These are phyloP conservation scores for Paratilapia polleni DNA, from an alignment of 2,113 vertebrate species.

Conservation along the genomic window DNA sequence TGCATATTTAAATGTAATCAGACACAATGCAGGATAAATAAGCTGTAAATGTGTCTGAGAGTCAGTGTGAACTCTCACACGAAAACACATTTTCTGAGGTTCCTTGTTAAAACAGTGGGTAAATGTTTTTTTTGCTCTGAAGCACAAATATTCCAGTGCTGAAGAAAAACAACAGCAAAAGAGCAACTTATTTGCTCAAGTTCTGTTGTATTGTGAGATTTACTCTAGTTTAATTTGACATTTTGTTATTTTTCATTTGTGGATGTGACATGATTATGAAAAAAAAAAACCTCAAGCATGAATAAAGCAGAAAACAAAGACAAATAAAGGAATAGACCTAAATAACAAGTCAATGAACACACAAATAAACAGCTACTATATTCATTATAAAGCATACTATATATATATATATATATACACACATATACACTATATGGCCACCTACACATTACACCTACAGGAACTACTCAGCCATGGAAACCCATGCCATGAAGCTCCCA, in stretches of 20 bases:
- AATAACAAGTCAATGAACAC: background rate
- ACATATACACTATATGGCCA: background rate
- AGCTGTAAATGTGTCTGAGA: slow-evolving; percentile 11
- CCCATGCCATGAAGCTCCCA: background rate
- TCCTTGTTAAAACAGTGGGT: slow-evolving; percentile 13
- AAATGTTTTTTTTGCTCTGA: background rate
- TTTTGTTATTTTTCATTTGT: background rate
- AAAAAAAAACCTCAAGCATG: background rate
- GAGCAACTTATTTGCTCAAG: background rate
- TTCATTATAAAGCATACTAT: too few relatives aligned
- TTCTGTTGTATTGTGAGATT: background rate
- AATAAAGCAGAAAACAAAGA: background rate
- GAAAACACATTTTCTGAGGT: background rate
- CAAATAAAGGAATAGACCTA: background rate
- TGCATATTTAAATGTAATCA: slow-evolving; percentile 59
- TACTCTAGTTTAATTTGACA: background rate
- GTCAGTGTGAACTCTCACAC: slow-evolving; percentile 43
- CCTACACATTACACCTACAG: background rate
- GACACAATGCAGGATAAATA: background rate
- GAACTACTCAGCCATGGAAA: background rate
- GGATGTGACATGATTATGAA: background rate
- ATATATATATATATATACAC: background rate
- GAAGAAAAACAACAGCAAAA: background rate
- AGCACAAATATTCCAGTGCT: slow-evolving; percentile 1
- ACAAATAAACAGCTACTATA: background rate